phyloP scores from a whole-genome alignment of 1,140 invertebrate genomes.

The Hyphantria cunea region DNA sequence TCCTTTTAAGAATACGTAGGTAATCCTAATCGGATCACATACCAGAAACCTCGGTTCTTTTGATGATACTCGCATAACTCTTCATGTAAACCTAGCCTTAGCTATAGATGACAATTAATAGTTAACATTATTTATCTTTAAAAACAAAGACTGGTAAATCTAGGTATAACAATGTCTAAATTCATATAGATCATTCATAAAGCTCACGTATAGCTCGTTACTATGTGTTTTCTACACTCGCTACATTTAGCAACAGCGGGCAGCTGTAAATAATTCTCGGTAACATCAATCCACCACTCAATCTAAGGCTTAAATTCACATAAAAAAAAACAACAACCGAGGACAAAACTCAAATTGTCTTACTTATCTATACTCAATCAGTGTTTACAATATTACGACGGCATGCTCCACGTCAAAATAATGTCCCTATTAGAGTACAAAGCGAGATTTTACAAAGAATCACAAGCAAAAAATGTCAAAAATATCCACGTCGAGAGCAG shows the following conservation, averaged over 20 bases:
- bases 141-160: too few relatives aligned
- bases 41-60: too few relatives aligned
- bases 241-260: background rate
- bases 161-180: too few relatives aligned
- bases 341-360: slow-evolving; percentile 64
- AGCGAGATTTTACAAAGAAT: slow-evolving; percentile 71
- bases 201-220: background rate
- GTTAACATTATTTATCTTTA: too few relatives aligned
- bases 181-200: too few relatives aligned
- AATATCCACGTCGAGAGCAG: slow-evolving; percentile 63
- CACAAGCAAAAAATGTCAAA: slow-evolving; percentile 72
- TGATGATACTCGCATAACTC: too few relatives aligned
- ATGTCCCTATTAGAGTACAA: slow-evolving; percentile 79
- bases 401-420: slow-evolving; percentile 77
- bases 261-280: slow-evolving; percentile 29
- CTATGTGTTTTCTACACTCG: slow-evolving; percentile 2
- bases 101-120: too few relatives aligned
- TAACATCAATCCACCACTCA: slow-evolving; percentile 22
- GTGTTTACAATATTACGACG: slow-evolving; percentile 77
- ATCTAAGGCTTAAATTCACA: slow-evolving; percentile 34
- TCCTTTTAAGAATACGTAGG: too few relatives aligned
- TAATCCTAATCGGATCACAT: too few relatives aligned
- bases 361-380: slow-evolving; percentile 78
- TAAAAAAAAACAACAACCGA: slow-evolving; percentile 59
- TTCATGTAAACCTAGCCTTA: too few relatives aligned